phyloP scores from a whole-genome alignment of 2,797 vertebrate genomes.

The Pelochelys cantorii region DNA sequence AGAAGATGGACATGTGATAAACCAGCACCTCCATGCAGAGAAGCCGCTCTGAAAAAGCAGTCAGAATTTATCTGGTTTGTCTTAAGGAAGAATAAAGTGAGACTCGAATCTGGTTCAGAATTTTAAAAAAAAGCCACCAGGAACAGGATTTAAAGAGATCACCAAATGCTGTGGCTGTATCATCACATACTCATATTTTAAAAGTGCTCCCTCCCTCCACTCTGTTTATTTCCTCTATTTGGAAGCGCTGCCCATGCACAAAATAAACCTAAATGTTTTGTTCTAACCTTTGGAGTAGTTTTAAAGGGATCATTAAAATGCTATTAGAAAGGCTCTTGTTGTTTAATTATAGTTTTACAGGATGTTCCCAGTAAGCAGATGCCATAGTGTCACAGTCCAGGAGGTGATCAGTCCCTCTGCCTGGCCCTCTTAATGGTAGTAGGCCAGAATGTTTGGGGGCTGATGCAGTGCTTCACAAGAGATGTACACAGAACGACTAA shows the following conservation, averaged over 20 bases:
- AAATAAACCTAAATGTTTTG: not conserved
- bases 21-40: not conserved
- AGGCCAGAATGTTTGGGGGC: not conserved
- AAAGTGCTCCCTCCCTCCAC: not conserved
- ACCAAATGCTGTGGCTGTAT: not conserved
- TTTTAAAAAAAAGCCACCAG: not conserved
- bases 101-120: not conserved
- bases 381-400: not conserved
- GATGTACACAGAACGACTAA: fast-evolving
- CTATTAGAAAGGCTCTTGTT: not conserved
- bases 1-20: not conserved
- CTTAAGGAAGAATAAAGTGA: not conserved
- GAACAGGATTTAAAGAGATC: not conserved
- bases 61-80: not conserved
- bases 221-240: not conserved
- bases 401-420: not conserved
- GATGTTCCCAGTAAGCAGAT: not conserved
- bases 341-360: not conserved
- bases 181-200: not conserved
- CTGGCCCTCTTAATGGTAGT: not conserved
- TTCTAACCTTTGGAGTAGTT: not conserved
- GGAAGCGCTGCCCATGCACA: fast-evolving
- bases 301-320: not conserved
- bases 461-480: not conserved
- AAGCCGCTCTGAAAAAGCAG: not conserved